phyloP scores from a whole-genome alignment of 2,113 vertebrate species.

The Proterorhinus semilunaris region DNA sequence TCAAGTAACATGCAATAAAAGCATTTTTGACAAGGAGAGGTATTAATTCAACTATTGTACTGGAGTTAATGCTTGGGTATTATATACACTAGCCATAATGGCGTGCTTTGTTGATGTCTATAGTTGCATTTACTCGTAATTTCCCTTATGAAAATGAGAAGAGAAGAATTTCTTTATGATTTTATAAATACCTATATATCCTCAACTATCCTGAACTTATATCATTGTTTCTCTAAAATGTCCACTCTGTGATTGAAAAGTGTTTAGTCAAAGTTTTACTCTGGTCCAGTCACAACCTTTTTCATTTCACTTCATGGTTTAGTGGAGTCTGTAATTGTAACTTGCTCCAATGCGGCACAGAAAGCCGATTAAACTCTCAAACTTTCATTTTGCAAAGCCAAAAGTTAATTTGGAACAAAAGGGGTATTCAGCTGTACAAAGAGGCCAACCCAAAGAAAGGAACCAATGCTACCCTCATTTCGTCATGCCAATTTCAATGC shows the following conservation, averaged over 20 bases:
- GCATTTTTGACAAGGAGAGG: background rate
- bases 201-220: no score
- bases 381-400: constrained; percentile 7
- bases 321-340: constrained; percentile 1
- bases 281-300: background rate
- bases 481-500: background rate
- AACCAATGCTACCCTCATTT: background rate
- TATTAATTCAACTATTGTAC: background rate
- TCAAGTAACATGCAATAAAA: background rate
- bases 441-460: background rate
- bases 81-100: no score
- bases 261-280: background rate
- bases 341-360: constrained; percentile 5
- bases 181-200: no score
- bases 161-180: no score
- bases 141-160: no score
- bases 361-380: constrained; percentile 6
- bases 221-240: no score
- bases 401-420: constrained; percentile 27
- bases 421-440: constrained; percentile 19
- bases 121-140: no score
- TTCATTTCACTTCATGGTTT: constrained; percentile 5
- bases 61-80: no score
- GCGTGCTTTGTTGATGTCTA: no score
- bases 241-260: no score